Percentiles rank a stretch among this genome's conserved stretches.
phyloP scores from a whole-genome alignment of 1,140 invertebrate genomes.

The Pinna nobilis region DNA sequence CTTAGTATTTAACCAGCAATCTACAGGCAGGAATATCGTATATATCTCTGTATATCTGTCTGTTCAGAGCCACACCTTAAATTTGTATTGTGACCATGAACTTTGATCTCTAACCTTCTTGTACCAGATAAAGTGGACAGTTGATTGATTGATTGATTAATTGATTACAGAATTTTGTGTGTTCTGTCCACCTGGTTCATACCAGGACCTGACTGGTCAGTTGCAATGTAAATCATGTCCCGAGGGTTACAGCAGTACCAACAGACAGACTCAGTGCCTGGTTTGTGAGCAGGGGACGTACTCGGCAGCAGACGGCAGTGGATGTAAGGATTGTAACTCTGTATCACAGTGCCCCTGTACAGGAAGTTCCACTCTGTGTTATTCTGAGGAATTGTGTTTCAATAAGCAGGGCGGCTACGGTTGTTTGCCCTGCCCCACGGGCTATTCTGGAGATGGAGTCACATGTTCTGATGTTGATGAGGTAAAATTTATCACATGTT shows the following conservation, averaged over 20 bases:
- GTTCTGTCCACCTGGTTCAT: constrained; percentile 56
- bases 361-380: constrained; percentile 39
- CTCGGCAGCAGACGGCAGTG: constrained; percentile 50
- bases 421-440: constrained; percentile 88
- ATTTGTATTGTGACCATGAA: too few relatives aligned
- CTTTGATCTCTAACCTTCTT: not conserved
- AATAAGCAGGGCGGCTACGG: constrained; percentile 62
- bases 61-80: too few relatives aligned
- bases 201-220: constrained; percentile 53
- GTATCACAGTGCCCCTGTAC: constrained; percentile 55
- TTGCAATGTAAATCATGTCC: constrained; percentile 50
- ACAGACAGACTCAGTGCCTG: constrained; percentile 54
- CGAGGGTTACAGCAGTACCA: constrained; percentile 52
- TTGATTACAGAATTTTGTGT: constrained; percentile 53
- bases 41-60: too few relatives aligned
- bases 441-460: constrained; percentile 89
- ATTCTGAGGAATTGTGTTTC: constrained; percentile 41
- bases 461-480: constrained; percentile 66
- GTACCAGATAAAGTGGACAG: not conserved
- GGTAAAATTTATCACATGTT: constrained; percentile 39
- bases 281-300: constrained; percentile 52
- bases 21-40: too few relatives aligned
- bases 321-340: constrained; percentile 46
- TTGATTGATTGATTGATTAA: not conserved
- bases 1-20: too few relatives aligned